These are phyloP conservation scores for Sebastes flavidus DNA, from an alignment of 2,797 vertebrate species.

Conservation along the genomic window DNA sequence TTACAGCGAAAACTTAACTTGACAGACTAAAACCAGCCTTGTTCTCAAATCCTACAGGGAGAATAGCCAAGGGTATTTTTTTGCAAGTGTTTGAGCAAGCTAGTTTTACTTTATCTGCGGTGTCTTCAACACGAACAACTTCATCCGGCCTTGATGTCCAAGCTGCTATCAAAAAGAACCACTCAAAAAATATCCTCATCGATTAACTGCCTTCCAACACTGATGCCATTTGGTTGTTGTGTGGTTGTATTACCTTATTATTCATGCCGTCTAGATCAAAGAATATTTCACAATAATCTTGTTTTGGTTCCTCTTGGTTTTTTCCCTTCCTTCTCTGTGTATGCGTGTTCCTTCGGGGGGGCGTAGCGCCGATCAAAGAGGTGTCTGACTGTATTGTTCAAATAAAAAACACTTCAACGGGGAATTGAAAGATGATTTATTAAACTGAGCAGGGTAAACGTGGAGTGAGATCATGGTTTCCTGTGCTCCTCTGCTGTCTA, in stretches of 20 bases:
- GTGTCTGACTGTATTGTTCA: constrained; percentile 35
- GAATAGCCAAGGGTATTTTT: neutral
- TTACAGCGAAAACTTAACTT: neutral
- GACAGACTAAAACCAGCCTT: neutral
- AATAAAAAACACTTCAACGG: constrained; percentile 35
- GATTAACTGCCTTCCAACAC: neutral
- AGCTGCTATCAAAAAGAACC: neutral
- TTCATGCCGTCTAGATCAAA: constrained; percentile 62
- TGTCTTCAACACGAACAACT: neutral
- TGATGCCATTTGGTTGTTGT: constrained; percentile 1
- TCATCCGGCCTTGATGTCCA: neutral
- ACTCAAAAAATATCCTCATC: neutral
- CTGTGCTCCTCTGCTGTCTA: constrained; percentile 2
- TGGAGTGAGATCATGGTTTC: neutral
- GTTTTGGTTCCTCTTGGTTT: constrained; percentile 29
- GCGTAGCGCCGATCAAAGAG: constrained; percentile 48
- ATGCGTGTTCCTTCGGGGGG: neutral
- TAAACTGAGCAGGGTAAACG: constrained; percentile 25
- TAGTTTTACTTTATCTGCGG: neutral
- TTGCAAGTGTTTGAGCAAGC: neutral
- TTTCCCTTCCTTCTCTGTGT: constrained; percentile 7
- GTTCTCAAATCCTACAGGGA: constrained; percentile 8
- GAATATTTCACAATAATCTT: constrained; percentile 47
- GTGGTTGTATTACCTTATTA: constrained; percentile 25
- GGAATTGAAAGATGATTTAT: constrained; percentile 52